phyloP scores from a whole-genome alignment of 2,797 vertebrate genomes.

The Gorsachius magnificus region DNA sequence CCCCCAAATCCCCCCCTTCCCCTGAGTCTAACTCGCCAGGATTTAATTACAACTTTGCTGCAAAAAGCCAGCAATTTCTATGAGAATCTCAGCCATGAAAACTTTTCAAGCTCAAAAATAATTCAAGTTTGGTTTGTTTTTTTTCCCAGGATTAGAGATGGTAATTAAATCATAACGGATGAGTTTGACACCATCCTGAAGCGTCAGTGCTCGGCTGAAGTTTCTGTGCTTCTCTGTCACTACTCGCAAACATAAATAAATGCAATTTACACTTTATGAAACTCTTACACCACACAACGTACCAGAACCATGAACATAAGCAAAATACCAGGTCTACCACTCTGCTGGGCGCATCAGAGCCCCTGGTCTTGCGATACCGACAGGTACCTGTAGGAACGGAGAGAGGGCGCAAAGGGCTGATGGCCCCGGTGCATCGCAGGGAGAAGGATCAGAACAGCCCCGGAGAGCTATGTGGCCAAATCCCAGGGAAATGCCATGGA shows the following conservation, averaged over 20 bases:
- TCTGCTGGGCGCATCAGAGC: neutral
- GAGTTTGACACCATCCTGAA: neutral
- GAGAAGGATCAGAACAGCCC: neutral
- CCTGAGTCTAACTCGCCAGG: neutral
- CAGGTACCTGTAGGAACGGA: too few species aligned
- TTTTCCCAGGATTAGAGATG: neutral
- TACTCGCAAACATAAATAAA: neutral
- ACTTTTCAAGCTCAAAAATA: neutral
- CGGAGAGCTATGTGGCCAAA: neutral
- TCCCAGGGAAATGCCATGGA: neutral
- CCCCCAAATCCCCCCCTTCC: too few species aligned
- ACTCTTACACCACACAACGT: neutral
- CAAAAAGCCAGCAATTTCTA: neutral
- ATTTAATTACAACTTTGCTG: neutral
- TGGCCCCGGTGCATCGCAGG: accelerated
- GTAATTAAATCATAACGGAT: neutral
- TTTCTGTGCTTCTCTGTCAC: neutral
- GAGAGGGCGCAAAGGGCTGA: neutral
- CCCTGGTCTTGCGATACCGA: neutral
- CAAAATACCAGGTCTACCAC: neutral
- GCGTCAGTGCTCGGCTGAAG: neutral
- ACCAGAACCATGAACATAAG: accelerated
- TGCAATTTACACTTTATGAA: neutral
- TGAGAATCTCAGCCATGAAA: neutral
- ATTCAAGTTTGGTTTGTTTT: neutral